phyloP scores from a whole-genome alignment of 2,888 invertebrate genomes.

The Andrena camellia region DNA sequence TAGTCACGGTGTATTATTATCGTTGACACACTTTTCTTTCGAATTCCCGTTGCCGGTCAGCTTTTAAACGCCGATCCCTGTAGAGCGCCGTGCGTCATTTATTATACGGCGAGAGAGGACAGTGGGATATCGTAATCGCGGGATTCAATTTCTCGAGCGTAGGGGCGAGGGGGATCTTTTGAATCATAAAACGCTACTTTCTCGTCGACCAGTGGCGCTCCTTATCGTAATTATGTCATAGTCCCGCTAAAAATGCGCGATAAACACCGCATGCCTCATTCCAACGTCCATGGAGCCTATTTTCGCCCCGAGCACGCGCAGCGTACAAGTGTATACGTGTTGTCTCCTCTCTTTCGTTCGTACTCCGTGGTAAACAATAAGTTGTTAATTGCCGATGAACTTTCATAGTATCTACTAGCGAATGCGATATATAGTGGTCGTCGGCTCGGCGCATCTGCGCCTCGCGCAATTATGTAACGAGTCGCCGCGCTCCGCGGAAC shows the following conservation, averaged over 20 bases:
- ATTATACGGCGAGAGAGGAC: constrained; percentile 2
- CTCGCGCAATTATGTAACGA: constrained; percentile 62
- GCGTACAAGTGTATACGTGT: background rate
- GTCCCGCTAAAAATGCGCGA: constrained; percentile 30
- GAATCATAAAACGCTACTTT: constrained; percentile 46
- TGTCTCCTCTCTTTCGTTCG: background rate
- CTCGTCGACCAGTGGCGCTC: constrained; percentile 27
- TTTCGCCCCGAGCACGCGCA: background rate
- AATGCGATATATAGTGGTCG: background rate
- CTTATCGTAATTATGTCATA: constrained; percentile 55
- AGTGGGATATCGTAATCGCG: constrained; percentile 25
- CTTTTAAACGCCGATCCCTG: constrained; percentile 33
- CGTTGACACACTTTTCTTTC: constrained; percentile 56
- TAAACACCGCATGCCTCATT: constrained; percentile 24
- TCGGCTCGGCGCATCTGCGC: constrained; percentile 27
- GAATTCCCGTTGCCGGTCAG: constrained; percentile 38
- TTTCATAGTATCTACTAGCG: background rate
- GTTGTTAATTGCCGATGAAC: constrained; percentile 29
- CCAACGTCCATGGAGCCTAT: constrained; percentile 32
- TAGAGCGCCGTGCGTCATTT: constrained; percentile 20
- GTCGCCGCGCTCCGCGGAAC: constrained; percentile 52
- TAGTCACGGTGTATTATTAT: constrained; percentile 53
- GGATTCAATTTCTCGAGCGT: constrained; percentile 35
- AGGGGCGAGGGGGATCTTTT: background rate
- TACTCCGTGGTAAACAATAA: constrained; percentile 10